Evolutionary conservation across 2,113 vertebrate species (phyloP).

Genomic region (Eublepharis macularius): DNA sequence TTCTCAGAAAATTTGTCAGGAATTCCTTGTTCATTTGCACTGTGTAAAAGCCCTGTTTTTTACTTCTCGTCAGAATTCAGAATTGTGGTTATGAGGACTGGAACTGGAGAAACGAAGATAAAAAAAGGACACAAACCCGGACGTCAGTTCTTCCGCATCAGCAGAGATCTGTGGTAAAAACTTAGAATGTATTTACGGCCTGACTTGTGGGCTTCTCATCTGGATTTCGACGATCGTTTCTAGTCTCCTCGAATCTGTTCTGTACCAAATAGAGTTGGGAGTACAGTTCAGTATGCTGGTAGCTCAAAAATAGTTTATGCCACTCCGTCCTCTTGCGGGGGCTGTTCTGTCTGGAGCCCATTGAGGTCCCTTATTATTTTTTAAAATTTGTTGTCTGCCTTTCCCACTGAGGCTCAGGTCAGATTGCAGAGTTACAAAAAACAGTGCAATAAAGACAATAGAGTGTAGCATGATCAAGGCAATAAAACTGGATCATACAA

Average conservation of each 20-base stretch:
- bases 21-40: background rate
- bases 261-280: background rate
- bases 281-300: background rate
- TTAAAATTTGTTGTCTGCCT: too few species aligned
- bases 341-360: too few species aligned
- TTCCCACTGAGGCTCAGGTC: too few species aligned
- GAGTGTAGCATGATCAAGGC: too few species aligned
- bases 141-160: constrained; percentile 41
- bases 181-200: constrained; percentile 9
- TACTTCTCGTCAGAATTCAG: constrained; percentile 57
- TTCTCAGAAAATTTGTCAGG: background rate
- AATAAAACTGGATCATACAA: too few species aligned
- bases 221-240: background rate
- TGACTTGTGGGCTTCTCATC: background rate
- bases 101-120: constrained; percentile 54
- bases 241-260: background rate
- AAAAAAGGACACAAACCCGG: constrained; percentile 71
- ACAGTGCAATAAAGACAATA: too few species aligned
- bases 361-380: too few species aligned
- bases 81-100: constrained; percentile 34
- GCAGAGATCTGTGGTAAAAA: constrained; percentile 66
- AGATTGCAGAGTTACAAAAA: too few species aligned
- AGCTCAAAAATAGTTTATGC: background rate
- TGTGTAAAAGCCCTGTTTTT: constrained; percentile 25
- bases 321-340: background rate